These are phyloP conservation scores for Forficula auricularia DNA, from an alignment of 1,140 invertebrate species.

Conservation along the genomic window DNA sequence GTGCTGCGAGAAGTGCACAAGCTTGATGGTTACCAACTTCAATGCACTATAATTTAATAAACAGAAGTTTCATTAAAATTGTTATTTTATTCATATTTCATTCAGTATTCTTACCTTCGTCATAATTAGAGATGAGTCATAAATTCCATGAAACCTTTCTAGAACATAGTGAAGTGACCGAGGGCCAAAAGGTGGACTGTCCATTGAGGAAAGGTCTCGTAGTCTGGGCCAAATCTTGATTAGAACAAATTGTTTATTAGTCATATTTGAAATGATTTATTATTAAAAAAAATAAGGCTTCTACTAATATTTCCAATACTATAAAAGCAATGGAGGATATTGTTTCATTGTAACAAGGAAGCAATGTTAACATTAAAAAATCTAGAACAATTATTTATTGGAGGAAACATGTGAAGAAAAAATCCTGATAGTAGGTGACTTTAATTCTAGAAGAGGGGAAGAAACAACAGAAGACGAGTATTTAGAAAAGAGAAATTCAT, in stretches of 20 bases:
- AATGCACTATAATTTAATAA: constrained; percentile 23
- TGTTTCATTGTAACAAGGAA: too few species aligned
- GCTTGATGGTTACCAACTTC: constrained; percentile 30
- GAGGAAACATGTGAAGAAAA: too few species aligned
- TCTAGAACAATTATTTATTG: too few species aligned
- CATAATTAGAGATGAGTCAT: constrained; percentile 29
- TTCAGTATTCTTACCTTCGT: constrained; percentile 26
- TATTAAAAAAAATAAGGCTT: not conserved
- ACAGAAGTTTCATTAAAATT: constrained; percentile 25
- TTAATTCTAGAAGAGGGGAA: too few species aligned
- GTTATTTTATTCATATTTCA: constrained; percentile 22
- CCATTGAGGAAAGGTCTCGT: constrained; percentile 13
- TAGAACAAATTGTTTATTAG: constrained; percentile 9
- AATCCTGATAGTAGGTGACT: too few species aligned
- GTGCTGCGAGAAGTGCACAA: constrained; percentile 26
- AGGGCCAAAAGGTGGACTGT: constrained; percentile 22
- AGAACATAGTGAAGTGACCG: constrained; percentile 33
- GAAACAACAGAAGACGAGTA: too few species aligned
- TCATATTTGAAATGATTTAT: constrained; percentile 7
- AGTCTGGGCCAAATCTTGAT: constrained; percentile 9
- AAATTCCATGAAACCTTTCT: constrained; percentile 33
- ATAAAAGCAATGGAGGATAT: too few species aligned
- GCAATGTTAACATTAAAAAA: too few species aligned
- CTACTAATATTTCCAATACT: too few species aligned
- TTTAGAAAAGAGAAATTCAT: too few species aligned